Evolutionary conservation across 1,140 invertebrate genomes (phyloP).

Genomic region (Drosophila neocordata): DNA sequence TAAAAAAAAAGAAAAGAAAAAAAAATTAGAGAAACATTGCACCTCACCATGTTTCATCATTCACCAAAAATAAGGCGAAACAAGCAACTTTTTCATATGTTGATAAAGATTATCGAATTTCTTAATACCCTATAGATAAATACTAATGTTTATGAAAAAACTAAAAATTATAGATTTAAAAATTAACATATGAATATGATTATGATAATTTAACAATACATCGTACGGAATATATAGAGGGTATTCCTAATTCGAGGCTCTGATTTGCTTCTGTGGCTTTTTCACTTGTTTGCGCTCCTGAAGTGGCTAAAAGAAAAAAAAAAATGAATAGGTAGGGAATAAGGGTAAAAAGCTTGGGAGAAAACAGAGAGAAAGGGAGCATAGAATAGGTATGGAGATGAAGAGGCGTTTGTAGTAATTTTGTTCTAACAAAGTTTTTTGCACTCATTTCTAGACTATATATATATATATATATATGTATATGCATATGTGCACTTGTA

Average conservation of each 20-base stretch:
- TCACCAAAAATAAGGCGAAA: conserved; percentile 22
- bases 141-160: too few species aligned
- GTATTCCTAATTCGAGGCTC: neutral
- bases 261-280: conserved; percentile 16
- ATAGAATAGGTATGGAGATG: neutral
- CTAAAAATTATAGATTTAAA: too few species aligned
- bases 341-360: neutral
- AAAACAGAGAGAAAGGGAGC: neutral
- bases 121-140: conserved; percentile 17
- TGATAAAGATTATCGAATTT: conserved; percentile 59
- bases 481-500: conserved; percentile 23
- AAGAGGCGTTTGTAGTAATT: conserved; percentile 42
- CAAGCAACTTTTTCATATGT: conserved; percentile 40
- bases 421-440: conserved; percentile 51
- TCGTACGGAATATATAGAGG: too few species aligned
- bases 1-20: conserved; percentile 6
- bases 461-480: conserved; percentile 11
- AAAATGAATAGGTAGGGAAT: neutral
- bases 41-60: conserved; percentile 38
- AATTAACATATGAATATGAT: too few species aligned
- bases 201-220: too few species aligned
- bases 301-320: conserved; percentile 12
- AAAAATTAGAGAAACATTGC: conserved; percentile 24
- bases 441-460: conserved; percentile 17
- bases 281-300: conserved; percentile 24